These are phyloP conservation scores for Drosophila cognata DNA, from an alignment of 2,888 invertebrate species.

Conservation along the genomic window DNA sequence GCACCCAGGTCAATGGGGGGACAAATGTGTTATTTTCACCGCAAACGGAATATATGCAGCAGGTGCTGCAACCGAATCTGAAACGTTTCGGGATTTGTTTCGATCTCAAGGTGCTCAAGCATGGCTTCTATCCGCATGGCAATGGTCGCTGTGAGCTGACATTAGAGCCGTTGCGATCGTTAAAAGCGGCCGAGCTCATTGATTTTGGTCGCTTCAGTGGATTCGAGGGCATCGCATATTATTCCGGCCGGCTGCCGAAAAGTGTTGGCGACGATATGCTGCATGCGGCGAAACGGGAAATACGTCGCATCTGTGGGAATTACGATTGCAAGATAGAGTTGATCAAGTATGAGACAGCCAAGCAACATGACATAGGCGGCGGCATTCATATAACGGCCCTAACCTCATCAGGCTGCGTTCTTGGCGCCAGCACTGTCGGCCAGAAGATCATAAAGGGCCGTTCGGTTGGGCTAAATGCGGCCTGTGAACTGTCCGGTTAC, in stretches of 20 bases:
- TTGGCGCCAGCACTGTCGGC: slow-evolving; percentile 89
- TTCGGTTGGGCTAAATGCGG: slow-evolving; percentile 87
- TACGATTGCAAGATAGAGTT: slow-evolving; percentile 86
- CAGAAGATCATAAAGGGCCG: slow-evolving; percentile 85
- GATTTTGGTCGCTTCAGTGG: slow-evolving; percentile 87
- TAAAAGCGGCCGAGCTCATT: slow-evolving; percentile 87
- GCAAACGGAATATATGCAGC: slow-evolving; percentile 92
- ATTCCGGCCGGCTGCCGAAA: slow-evolving; percentile 90
- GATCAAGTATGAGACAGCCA: slow-evolving; percentile 88
- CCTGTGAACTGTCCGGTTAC: slow-evolving; percentile 86
- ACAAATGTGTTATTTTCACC: slow-evolving; percentile 97
- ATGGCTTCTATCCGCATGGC: slow-evolving; percentile 93
- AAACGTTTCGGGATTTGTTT: slow-evolving; percentile 91
- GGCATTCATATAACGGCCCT: slow-evolving; percentile 89
- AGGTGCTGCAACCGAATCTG: slow-evolving; percentile 90
- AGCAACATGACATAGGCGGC: slow-evolving; percentile 89
- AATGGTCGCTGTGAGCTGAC: slow-evolving; percentile 91
- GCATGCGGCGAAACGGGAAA: slow-evolving; percentile 86
- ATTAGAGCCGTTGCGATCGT: slow-evolving; percentile 87
- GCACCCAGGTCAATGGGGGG: slow-evolving; percentile 90
- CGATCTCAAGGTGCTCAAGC: slow-evolving; percentile 88
- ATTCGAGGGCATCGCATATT: slow-evolving; percentile 92
- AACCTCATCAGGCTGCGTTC: slow-evolving; percentile 87
- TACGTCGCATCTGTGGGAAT: slow-evolving; percentile 80
- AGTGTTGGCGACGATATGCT: slow-evolving; percentile 89